Conservation (phyloP, 2,797 vertebrate genomes). For the Characodon lateralis region DNA sequence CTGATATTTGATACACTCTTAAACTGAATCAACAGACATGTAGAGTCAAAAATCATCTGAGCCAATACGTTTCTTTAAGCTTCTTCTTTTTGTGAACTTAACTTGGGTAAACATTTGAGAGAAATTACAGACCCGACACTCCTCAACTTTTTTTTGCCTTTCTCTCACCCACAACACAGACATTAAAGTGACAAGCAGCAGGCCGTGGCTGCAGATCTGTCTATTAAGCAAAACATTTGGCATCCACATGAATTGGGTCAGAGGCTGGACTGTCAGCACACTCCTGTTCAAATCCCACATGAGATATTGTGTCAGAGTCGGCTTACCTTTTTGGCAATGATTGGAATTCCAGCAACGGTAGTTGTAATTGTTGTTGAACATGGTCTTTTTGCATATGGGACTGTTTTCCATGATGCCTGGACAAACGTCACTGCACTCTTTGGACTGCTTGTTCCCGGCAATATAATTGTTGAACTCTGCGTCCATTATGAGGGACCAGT, state of each 20-base stretch:
- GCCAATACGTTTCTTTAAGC: slow-evolving; percentile 5
- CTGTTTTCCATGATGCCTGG: slow-evolving; percentile 92
- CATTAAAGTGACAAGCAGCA: slow-evolving; percentile 25
- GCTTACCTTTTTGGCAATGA: slow-evolving; percentile 98
- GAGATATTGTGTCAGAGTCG: slow-evolving; percentile 7
- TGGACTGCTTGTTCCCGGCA: slow-evolving; percentile 93
- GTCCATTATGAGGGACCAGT: slow-evolving; percentile 97
- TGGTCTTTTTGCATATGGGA: slow-evolving; percentile 89
- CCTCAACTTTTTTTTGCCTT: background rate
- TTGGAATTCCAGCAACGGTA: slow-evolving; percentile 97
- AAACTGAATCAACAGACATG: slow-evolving; percentile 1
- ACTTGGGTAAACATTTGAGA: slow-evolving; percentile 35
- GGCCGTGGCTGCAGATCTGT: slow-evolving; percentile 15
- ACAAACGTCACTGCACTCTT: slow-evolving; percentile 96
- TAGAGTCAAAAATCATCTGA: slow-evolving; percentile 6
- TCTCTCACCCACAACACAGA: slow-evolving; percentile 26
- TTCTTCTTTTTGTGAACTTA: slow-evolving; percentile 15
- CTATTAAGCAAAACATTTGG: slow-evolving; percentile 22
- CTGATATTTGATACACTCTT: slow-evolving; percentile 12
- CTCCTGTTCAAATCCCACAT: slow-evolving; percentile 42
- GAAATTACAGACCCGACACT: slow-evolving; percentile 23
- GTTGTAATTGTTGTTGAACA: slow-evolving; percentile 94
- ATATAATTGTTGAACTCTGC: slow-evolving; percentile 97
- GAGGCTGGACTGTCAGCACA: slow-evolving; percentile 17
- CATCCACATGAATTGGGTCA: slow-evolving; percentile 23